These are phyloP conservation scores for Cyrtorhinus lividipennis DNA, from an alignment of 1,140 invertebrate genomes.

Conservation along the genomic window DNA sequence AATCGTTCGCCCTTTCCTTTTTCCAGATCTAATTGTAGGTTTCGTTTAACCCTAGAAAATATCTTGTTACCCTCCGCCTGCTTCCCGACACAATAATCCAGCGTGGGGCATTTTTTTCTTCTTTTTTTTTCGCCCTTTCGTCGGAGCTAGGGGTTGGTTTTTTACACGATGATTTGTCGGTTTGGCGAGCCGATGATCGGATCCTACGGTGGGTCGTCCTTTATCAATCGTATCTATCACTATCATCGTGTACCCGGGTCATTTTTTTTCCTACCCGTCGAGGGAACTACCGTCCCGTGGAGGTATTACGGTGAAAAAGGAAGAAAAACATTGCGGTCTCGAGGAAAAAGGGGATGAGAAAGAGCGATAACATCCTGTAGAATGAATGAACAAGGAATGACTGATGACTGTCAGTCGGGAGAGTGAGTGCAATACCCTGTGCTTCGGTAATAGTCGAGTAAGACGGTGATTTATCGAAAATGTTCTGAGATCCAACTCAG, in stretches of 20 bases:
- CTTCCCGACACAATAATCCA: neutral
- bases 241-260: neutral
- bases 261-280: neutral
- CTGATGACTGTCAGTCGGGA: too few species aligned
- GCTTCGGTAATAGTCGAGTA: too few species aligned
- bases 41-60: conserved; percentile 13
- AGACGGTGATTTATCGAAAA: too few species aligned
- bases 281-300: too few species aligned
- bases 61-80: conserved; percentile 8
- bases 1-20: neutral
- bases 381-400: too few species aligned
- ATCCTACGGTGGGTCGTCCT: neutral
- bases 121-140: neutral
- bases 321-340: too few species aligned
- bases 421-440: too few species aligned
- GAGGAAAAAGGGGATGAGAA: too few species aligned
- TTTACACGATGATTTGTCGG: conserved; percentile 5
- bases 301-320: too few species aligned
- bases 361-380: too few species aligned
- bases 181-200: conserved; percentile 1
- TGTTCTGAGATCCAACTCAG: too few species aligned
- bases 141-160: neutral
- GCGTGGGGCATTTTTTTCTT: neutral
- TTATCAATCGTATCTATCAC: conserved; percentile 5
- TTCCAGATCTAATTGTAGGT: conserved; percentile 14